Evolutionary conservation across 2,113 vertebrate genomes (phyloP), one percentile per base, ranked within the genome.

Genomic region (Camelus bactrianus): DNA sequence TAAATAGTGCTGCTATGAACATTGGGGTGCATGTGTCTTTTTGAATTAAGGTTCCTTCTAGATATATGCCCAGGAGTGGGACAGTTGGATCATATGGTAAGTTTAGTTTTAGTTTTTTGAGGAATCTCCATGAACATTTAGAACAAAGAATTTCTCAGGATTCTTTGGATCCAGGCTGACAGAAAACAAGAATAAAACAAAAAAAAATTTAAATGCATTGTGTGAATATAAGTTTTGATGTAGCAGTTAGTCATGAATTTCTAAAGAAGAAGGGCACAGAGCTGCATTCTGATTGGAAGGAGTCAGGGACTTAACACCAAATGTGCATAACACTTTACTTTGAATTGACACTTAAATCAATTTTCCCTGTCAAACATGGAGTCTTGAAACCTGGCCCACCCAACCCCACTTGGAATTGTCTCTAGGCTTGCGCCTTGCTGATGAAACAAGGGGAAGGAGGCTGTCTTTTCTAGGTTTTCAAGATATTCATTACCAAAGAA

Each of bases 271-370:
- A 69, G 11, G n/a, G 8, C 5, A 69, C 20, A 73, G 54, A 24
- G 0, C 6, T 91, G 26, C 38, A 35, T 73, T 72, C 12, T 73
- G 46, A 91, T 24, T 86, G 24, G 28, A 79, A 77, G 17, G 30
- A 46, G 2, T 46, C 16, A 16, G 1, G 22, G 6, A 8, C 56
- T 85, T n/a, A 56, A 48, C 48, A 26, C 16, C 50, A 93, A 62
- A 65, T 72, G 6, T 32, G 4, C 54, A 72, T 0, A 70, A 35
- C 6, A 11, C 15, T 65, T 56, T 76, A 38, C 52, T 79, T 92
- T 48, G 30, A 15, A 56, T 20, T 6, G 8, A 30, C 1, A 6
- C 22, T 28, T 0, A 0, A 13, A 46, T 20, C 38, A 32, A 1
- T 10, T 69, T 20, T 65, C 7, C 2, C 3, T 10, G 10, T 35